A percentile compares a stretch with the other conserved stretches of the same genome.
These are phyloP conservation scores for Hemicrepidius hirtus DNA, from an alignment of 2,888 invertebrate genomes.

Conservation along the genomic window DNA sequence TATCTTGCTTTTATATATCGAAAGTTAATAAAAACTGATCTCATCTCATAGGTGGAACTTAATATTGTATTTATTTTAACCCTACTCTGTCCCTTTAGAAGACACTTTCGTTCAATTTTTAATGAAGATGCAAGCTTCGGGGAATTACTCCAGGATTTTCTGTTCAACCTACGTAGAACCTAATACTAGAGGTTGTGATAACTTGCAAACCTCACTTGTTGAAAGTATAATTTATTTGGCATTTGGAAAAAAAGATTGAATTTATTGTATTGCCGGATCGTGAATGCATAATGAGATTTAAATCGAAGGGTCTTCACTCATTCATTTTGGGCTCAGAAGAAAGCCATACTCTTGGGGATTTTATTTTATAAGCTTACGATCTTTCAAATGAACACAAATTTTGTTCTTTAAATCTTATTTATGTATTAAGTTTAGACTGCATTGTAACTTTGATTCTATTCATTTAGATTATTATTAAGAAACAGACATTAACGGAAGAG, in stretches of 20 bases:
- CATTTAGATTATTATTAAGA: not conserved
- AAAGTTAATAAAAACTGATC: no score
- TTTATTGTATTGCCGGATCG: constrained; percentile 27
- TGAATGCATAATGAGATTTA: constrained; percentile 28
- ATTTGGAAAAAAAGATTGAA: constrained; percentile 15
- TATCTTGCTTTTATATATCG: no score
- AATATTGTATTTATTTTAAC: no score
- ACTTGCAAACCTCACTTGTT: constrained; percentile 15
- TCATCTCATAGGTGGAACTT: no score
- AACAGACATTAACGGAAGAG: not conserved
- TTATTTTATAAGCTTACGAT: not conserved
- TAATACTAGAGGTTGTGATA: not conserved
- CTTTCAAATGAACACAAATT: not conserved
- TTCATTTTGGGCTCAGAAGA: not conserved
- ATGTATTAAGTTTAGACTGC: no score
- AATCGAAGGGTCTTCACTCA: constrained; percentile 11
- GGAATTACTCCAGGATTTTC: no score
- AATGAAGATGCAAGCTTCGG: no score
- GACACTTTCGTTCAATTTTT: not conserved
- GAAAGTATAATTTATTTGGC: constrained; percentile 25
- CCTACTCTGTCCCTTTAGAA: no score
- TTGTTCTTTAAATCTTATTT: not conserved
- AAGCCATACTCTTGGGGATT: not conserved
- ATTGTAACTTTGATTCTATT: no score
- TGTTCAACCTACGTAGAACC: no score